Evolutionary conservation across 2,888 invertebrate species (phyloP), one percentile per base, ranked within the genome.

Genomic region (Lasioglossum vierecki): DNA sequence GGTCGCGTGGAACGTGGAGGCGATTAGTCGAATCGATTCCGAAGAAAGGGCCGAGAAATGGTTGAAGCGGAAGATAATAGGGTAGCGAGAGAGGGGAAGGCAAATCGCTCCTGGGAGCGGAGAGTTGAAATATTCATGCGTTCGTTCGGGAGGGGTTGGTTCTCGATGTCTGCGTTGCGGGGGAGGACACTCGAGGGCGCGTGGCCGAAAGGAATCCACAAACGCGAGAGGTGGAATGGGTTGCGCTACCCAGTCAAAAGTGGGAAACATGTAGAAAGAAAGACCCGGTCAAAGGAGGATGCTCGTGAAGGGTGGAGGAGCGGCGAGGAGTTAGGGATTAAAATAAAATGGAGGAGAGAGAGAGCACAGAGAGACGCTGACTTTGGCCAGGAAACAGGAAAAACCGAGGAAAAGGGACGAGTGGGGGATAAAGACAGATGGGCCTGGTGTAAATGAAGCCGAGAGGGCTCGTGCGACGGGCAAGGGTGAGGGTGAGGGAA

Each of bases 61-160:
- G 39, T 39, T 41, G 1, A 11, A 39, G 68, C 63, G 39, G 39
- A 68, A 39, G 22, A 49, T 11, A 68, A 79, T 78, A 82, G 83
- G 77, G 68, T 75, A 60, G 79, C n/a, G n/a, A 9, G n/a, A n/a
- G 53, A n/a, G n/a, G 9, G 80, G n/a, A 68, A 53, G 83, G 88
- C 79, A 79, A 84, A 85, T 83, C 79, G 79, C 35, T 53, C 82
- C 72, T 46, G 60, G 82, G 41, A 76, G 30, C 66, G 9, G 35
- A 66, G 78, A 74, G 75, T 84, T 91, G 85, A 91, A 91, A 86
- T 91, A 91, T 91, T 91, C 91, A 90, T 89, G 77, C 80, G 80
- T 86, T 86, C 84, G 87, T 87, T 87, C 80, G 77, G 72, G 60
- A 75, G 66, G 75, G 82, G 80, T 88, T 84, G 82, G 77, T 88